Conservation (phyloP, 2,888 invertebrate species). For the Julus scanicus region DNA sequence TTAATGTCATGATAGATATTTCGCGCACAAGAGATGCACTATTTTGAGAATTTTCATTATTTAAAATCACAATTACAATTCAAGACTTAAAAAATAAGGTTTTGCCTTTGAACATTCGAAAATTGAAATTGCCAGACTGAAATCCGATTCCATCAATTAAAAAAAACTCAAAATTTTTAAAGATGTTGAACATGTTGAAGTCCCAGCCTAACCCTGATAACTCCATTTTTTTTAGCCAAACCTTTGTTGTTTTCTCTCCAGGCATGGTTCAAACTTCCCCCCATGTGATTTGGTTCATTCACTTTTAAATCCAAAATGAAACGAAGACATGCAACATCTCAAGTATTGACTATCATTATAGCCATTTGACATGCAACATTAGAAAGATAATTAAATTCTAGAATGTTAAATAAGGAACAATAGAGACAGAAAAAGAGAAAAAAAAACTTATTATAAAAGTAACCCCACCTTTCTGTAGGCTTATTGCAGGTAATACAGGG, state of each 20-base stretch:
- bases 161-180: no score
- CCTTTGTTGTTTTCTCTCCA: neutral
- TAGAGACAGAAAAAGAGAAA: neutral
- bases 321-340: constrained; percentile 34
- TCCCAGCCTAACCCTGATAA: neutral
- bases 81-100: no score
- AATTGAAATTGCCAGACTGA: no score
- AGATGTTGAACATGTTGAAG: no score
- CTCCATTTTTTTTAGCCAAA: neutral
- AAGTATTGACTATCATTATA: constrained; percentile 49
- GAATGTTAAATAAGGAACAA: constrained; percentile 10
- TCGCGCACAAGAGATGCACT: no score
- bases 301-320: neutral
- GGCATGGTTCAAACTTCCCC: neutral
- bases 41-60: no score
- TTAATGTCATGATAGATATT: no score
- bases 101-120: no score
- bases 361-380: constrained; percentile 49
- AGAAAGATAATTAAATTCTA: constrained; percentile 43
- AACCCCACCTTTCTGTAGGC: constrained; percentile 4
- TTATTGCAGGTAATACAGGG: constrained; percentile 48
- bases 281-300: constrained; percentile 22
- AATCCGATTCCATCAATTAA: no score
- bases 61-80: no score
- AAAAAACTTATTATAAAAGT: neutral